Conservation (phyloP, 2,888 invertebrate genomes). For the Oligia strigilis region DNA sequence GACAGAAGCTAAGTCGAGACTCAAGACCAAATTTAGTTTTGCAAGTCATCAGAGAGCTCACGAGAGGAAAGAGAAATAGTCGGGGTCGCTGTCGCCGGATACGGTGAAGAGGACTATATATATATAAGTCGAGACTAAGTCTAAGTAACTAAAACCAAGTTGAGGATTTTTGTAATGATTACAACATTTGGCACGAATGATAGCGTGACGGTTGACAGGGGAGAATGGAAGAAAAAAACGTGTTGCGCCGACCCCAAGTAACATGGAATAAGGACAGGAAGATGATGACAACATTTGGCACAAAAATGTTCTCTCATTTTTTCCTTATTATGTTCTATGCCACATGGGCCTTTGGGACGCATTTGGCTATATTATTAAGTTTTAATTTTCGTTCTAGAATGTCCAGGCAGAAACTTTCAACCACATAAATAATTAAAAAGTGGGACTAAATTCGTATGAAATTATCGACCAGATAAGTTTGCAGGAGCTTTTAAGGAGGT, state of each 20-base stretch:
- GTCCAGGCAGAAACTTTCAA: neutral
- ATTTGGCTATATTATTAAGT: neutral
- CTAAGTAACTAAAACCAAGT: constrained; percentile 18
- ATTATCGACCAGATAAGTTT: neutral
- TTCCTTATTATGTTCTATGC: neutral
- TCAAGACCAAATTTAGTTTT: no score
- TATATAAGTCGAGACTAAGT: neutral
- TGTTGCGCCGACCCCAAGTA: no score
- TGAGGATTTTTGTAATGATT: neutral
- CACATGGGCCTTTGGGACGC: neutral
- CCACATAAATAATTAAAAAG: neutral
- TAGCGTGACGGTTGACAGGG: no score
- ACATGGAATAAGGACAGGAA: no score
- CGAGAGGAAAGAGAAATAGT: no score
- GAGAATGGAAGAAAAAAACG: no score
- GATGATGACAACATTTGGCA: neutral
- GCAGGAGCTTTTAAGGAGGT: no score
- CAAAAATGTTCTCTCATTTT: neutral
- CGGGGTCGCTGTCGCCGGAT: no score
- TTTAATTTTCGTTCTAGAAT: neutral
- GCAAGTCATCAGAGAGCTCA: no score
- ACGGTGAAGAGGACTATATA: no score
- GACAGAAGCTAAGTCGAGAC: neutral
- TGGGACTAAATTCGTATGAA: neutral
- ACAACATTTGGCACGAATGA: neutral